Evolutionary conservation across 1,140 invertebrate genomes (phyloP).

Genomic region (Drosophila elegans): DNA sequence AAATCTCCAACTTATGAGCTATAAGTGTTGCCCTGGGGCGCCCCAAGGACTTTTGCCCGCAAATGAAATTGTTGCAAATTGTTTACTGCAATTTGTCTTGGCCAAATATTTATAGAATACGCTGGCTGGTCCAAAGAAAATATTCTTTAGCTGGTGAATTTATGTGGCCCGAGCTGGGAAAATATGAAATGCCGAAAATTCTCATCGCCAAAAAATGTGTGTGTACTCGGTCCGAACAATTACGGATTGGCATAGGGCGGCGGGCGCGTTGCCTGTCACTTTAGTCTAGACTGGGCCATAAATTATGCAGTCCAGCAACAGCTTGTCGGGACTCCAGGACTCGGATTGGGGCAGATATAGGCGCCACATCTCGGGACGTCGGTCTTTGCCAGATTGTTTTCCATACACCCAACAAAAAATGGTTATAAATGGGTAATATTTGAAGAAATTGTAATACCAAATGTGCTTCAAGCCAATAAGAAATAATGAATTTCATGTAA

Average conservation of each 20-base stretch:
- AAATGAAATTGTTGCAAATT: constrained; percentile 74
- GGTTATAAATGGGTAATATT: too few relatives aligned
- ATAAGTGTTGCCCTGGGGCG: constrained; percentile 60
- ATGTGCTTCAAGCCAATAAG: too few relatives aligned
- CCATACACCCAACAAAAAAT: not conserved
- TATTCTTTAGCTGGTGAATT: constrained; percentile 55
- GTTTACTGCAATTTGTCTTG: constrained; percentile 81
- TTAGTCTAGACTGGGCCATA: constrained; percentile 71
- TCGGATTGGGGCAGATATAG: not conserved
- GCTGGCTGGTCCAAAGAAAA: constrained; percentile 27
- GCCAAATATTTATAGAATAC: constrained; percentile 64
- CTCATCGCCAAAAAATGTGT: constrained; percentile 58
- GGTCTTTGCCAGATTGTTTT: constrained; percentile 55
- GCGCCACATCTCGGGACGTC: constrained; percentile 17
- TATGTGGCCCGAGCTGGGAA: constrained; percentile 45
- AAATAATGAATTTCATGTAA: too few relatives aligned
- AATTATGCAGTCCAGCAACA: constrained; percentile 69
- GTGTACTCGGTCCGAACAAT: constrained; percentile 30
- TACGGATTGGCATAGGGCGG: constrained; percentile 40
- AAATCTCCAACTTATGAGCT: constrained; percentile 70
- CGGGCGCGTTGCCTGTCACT: constrained; percentile 45
- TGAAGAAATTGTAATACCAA: too few relatives aligned
- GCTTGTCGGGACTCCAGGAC: constrained; percentile 34
- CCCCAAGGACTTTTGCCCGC: constrained; percentile 36
- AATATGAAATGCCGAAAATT: constrained; percentile 59